Percentiles rank a stretch among this genome's conserved stretches.
Evolutionary conservation across 1,140 invertebrate genomes (phyloP).

Genomic region (Atopsyche davidsoni): DNA sequence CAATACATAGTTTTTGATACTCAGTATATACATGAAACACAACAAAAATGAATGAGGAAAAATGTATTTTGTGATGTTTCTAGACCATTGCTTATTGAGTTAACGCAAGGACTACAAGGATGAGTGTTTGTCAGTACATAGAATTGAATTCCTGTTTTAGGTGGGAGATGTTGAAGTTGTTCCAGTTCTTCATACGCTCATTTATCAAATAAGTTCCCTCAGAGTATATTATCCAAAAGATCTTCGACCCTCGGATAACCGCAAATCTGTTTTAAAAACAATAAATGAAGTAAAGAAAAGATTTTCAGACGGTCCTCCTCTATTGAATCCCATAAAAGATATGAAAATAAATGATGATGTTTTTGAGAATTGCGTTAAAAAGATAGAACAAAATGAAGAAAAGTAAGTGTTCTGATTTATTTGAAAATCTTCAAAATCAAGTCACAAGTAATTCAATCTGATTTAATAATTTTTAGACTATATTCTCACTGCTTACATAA

Average conservation of each 20-base stretch:
- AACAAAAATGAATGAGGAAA: not conserved
- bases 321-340: conserved; percentile 90
- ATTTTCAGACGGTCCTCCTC: conserved; percentile 77
- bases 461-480: conserved; percentile 47
- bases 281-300: conserved; percentile 87
- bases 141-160: conserved; percentile 34
- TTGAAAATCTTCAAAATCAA: not conserved
- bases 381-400: conserved; percentile 77
- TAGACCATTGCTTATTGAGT: not conserved
- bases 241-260: conserved; percentile 74
- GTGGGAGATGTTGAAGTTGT: conserved; percentile 86
- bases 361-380: conserved; percentile 74
- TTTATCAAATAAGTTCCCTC: conserved; percentile 84
- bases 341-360: conserved; percentile 88
- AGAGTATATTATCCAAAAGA: conserved; percentile 88
- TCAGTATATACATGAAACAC: not conserved
- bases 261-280: conserved; percentile 79
- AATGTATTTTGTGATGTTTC: not conserved
- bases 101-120: not conserved
- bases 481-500: conserved; percentile 80
- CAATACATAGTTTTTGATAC: not conserved
- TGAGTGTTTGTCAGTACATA: not conserved
- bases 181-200: conserved; percentile 73
- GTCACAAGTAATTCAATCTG: not conserved
- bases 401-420: conserved; percentile 44